Conservation (phyloP, 2,797 vertebrate genomes). For the Alfaro cultratus region DNA sequence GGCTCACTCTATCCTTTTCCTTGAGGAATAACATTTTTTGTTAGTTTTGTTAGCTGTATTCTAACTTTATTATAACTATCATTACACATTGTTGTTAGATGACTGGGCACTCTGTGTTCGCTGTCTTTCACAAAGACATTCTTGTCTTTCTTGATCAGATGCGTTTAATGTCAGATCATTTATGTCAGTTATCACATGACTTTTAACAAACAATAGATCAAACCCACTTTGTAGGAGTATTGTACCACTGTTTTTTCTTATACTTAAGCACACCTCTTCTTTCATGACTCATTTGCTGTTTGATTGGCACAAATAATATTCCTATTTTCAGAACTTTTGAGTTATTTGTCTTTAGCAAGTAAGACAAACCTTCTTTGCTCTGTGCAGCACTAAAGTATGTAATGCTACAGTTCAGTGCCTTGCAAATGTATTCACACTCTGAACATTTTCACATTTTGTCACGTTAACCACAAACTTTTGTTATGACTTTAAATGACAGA, state of each 20-base stretch:
- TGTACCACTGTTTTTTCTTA: not conserved
- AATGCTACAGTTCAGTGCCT: not conserved
- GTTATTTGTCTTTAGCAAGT: not conserved
- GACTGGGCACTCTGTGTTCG: not conserved
- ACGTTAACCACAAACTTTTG: not conserved
- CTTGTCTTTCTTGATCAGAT: not conserved
- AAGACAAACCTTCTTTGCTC: not conserved
- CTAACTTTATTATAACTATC: not conserved
- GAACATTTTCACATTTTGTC: not conserved
- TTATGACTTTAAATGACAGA: not conserved
- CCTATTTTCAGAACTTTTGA: not conserved
- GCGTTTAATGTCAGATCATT: not conserved
- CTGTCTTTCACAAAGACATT: not conserved
- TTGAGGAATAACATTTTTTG: not conserved
- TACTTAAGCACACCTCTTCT: not conserved
- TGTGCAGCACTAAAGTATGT: not conserved
- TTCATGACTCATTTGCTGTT: not conserved
- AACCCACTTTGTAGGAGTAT: conserved; percentile 1
- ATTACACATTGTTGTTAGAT: not conserved
- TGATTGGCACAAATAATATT: not conserved
- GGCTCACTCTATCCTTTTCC: not conserved
- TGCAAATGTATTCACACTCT: not conserved
- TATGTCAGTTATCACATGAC: not conserved
- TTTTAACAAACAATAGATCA: not conserved
- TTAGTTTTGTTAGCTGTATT: not conserved